Base-by-base conservation (phyloP, 2,797 vertebrate genomes). In the Lepilemur ruficaudatus region DNA sequence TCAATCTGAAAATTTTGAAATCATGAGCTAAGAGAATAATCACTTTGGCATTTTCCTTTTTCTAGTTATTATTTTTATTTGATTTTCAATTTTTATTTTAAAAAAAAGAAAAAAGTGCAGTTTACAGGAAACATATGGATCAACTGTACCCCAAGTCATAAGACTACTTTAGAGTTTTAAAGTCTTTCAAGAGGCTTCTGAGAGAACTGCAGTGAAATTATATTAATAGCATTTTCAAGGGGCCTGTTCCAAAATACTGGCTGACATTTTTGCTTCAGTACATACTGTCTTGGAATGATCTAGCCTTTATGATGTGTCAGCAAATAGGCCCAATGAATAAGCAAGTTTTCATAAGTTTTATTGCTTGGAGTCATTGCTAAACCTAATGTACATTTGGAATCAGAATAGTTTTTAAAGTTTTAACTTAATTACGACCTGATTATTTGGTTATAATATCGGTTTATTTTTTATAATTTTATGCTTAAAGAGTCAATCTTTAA, bases 1-100 rank as follows among this genome's bases (percentile, higher is more conserved):
- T 92, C 46, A 92, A 55, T 72, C 59, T 82, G 46, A 73, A 97
- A 93, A 82, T 90, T 97, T 95, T 32, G 82, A 93, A 93, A 69
- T 91, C 41, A 72, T 55, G 59, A 97, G 57, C 46, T 84, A 93
- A 89, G 13, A 83, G 30, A 9, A 90, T 82, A 91, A 48, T 4
- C 11, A 28, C 61, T 80, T 89, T 92, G 70, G 1, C 15, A 73
- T 83, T 95, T 95, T 76, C 7, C 50, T 83, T 89, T 85, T 94
- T 70, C 46, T 95, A 25, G 12, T 92, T 63, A 92, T 95, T 73
- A 87, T 76, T 96, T 95, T 88, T 57, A 92, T 85, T 91, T 90
- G 22, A 76, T 82, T 89, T 28, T 79, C 38, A 90, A 14, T 63
- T 78, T 90, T 86, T 94, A 61, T 38, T 38, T 89, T 94, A 22